Evolutionary conservation across 2,113 vertebrate species (phyloP).

Genomic region (Elachura formosa): DNA sequence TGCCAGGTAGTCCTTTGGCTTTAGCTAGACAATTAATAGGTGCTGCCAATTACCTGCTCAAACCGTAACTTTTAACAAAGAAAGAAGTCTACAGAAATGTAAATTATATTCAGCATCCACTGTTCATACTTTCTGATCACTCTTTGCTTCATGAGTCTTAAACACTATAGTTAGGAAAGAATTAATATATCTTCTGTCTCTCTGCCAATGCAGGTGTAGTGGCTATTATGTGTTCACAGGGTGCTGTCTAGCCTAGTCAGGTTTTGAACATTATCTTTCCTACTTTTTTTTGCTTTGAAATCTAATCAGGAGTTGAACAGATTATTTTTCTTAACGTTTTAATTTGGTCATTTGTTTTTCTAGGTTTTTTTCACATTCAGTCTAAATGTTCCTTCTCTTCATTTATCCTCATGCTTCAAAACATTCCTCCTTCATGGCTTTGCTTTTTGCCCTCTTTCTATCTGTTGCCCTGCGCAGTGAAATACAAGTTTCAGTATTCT

Average conservation of each 20-base stretch:
- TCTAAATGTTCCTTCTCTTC: background rate
- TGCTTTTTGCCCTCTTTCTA: background rate
- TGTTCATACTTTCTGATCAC: background rate
- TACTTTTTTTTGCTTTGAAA: background rate
- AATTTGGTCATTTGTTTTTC: too few species aligned
- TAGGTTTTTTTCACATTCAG: background rate
- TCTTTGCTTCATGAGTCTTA: background rate
- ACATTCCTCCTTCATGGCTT: background rate
- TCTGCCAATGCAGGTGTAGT: background rate
- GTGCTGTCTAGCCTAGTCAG: background rate
- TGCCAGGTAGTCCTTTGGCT: conserved; percentile 33
- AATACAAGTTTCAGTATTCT: background rate
- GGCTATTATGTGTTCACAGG: background rate
- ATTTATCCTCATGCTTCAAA: background rate
- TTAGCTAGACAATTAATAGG: conserved; percentile 24
- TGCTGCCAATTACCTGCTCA: conserved; percentile 20
- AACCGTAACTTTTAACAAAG: background rate
- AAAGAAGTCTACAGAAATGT: background rate
- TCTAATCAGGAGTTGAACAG: background rate
- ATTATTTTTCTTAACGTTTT: background rate
- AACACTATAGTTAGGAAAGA: background rate
- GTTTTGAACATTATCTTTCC: background rate
- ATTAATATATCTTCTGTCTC: background rate
- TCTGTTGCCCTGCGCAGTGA: background rate
- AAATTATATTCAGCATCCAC: background rate